A percentile compares a stretch with the other conserved stretches of the same genome.
Conservation (phyloP, 2,113 vertebrate species). For the Puffinus mauretanicus region DNA sequence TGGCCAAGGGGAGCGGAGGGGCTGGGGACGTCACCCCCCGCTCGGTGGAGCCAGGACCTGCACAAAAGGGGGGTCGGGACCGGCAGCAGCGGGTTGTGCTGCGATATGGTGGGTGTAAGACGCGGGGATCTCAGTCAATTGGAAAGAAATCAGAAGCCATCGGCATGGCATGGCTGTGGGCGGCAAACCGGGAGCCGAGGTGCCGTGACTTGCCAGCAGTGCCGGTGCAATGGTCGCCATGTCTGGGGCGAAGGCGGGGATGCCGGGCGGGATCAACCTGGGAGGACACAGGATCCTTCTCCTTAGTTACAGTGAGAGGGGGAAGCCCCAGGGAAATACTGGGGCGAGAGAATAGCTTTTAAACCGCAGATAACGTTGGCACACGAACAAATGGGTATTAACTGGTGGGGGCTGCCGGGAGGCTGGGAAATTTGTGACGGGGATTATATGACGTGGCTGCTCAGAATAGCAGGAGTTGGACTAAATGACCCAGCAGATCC, state of each 20-base stretch:
- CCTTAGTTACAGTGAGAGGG: neutral
- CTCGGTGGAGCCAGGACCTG: accelerated
- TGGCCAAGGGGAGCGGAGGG: neutral
- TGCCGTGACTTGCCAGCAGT: neutral
- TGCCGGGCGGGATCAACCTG: neutral
- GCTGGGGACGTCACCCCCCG: neutral
- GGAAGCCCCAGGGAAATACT: neutral
- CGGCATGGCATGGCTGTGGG: neutral
- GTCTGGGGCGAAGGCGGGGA: accelerated
- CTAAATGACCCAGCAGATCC: neutral
- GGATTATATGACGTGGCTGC: slow-evolving; percentile 13
- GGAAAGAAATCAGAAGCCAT: neutral
- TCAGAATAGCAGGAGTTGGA: slow-evolving; percentile 8
- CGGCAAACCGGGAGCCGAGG: accelerated
- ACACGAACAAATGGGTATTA: slow-evolving; percentile 32
- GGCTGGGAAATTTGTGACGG: slow-evolving; percentile 10
- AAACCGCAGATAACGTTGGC: neutral
- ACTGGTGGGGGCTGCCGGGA: neutral
- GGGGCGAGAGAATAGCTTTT: neutral
- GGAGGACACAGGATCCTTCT: neutral
- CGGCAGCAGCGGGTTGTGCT: neutral
- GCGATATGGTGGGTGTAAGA: neutral
- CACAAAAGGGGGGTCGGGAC: neutral
- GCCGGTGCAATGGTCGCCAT: accelerated
- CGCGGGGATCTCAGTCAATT: accelerated